phyloP scores from a whole-genome alignment of 2,113 vertebrate species.

The Melanerpes formicivorus region DNA sequence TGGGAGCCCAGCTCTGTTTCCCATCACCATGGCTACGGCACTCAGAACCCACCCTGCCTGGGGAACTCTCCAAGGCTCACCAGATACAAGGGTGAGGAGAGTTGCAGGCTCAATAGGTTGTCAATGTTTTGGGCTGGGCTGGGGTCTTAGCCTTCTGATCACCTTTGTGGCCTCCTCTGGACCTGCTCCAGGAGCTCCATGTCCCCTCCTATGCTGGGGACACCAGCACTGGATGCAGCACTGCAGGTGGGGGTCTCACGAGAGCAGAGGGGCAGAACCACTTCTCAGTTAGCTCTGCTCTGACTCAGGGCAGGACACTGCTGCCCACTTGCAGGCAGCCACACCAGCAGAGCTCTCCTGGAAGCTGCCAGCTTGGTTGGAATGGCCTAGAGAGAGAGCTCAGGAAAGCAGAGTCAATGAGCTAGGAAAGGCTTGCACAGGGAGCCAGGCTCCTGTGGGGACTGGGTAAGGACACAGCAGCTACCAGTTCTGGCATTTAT shows the following conservation, averaged over 20 bases:
- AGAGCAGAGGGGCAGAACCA: too few species aligned
- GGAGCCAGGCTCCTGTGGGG: rapidly evolving
- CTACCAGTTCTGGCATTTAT: neutral
- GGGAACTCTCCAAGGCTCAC: neutral
- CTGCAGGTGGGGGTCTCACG: too few species aligned
- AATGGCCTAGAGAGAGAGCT: too few species aligned
- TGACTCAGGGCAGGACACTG: neutral
- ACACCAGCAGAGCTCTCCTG: neutral
- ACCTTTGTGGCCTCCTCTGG: too few species aligned
- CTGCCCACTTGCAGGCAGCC: rapidly evolving
- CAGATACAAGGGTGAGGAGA: neutral
- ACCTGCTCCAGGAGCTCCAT: too few species aligned
- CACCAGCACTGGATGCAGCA: too few species aligned
- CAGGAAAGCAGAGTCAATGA: neutral
- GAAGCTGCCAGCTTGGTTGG: neutral
- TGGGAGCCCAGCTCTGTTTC: neutral
- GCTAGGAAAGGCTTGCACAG: neutral
- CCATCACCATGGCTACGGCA: rapidly evolving
- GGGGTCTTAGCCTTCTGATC: neutral
- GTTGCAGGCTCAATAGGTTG: neutral
- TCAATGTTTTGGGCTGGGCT: neutral
- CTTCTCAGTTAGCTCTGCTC: neutral
- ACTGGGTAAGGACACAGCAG: neutral
- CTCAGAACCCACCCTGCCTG: rapidly evolving
- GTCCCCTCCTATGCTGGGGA: too few species aligned